Conservation (phyloP, 2,797 vertebrate species). For the Pantherophis alleghaniensis region DNA sequence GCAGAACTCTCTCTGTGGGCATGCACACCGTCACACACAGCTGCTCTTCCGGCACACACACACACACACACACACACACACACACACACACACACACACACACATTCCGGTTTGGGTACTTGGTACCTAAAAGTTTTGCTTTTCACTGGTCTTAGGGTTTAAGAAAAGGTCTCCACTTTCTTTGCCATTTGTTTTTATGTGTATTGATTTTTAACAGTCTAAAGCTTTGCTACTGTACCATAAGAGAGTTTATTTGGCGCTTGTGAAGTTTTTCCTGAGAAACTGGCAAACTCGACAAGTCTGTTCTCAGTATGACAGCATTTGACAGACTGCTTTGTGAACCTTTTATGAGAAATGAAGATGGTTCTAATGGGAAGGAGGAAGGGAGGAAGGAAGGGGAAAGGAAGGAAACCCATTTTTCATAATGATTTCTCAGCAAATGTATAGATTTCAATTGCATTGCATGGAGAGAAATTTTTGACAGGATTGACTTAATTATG, state of each 20-base stretch:
- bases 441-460: neutral
- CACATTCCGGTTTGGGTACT: too few relatives aligned
- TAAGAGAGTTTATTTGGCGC: neutral
- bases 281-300: neutral
- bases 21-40: too few relatives aligned
- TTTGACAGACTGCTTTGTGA: neutral
- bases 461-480: neutral
- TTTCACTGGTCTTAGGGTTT: neutral
- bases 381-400: neutral
- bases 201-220: neutral
- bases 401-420: neutral
- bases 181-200: neutral
- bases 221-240: neutral
- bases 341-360: neutral
- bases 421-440: neutral
- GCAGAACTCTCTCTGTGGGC: too few relatives aligned
- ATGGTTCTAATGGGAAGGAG: neutral
- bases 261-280: neutral
- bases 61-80: too few relatives aligned
- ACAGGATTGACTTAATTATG: neutral
- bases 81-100: too few relatives aligned
- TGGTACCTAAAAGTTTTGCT: accelerated
- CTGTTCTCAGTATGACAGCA: neutral
- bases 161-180: neutral
- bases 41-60: too few relatives aligned